A percentile compares a stretch with the other conserved stretches of the same genome.
Evolutionary conservation across 2,113 vertebrate genomes (phyloP).

Genomic region (Pangasianodon hypophthalmus): DNA sequence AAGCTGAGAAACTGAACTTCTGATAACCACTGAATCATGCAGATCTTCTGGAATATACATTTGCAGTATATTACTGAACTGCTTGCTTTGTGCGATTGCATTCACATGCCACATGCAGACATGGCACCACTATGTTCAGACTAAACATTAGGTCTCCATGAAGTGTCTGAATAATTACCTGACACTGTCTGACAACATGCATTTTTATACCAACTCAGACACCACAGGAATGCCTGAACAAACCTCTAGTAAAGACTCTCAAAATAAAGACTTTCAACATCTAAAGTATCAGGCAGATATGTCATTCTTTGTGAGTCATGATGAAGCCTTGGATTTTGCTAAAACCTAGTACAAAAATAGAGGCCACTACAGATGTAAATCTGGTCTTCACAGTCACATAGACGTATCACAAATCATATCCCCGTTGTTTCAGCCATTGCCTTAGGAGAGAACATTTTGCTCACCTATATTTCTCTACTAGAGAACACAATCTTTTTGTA

Average conservation of each 20-base stretch:
- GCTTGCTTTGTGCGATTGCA: neutral
- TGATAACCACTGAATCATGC: neutral
- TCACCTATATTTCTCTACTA: neutral
- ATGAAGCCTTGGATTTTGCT: too few species aligned
- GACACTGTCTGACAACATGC: neutral
- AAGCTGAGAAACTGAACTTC: neutral
- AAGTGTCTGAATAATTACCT: neutral
- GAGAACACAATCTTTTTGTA: neutral
- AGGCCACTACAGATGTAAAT: too few species aligned
- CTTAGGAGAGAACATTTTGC: neutral
- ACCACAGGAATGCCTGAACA: neutral
- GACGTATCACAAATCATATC: neutral
- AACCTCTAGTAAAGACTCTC: too few species aligned
- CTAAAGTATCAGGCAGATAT: too few species aligned
- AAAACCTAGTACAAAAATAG: too few species aligned
- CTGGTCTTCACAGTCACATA: neutral
- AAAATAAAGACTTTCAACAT: too few species aligned
- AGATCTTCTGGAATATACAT: neutral
- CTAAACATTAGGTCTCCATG: neutral
- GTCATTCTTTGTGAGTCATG: too few species aligned
- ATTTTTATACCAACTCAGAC: neutral
- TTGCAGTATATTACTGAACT: neutral
- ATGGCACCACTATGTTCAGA: neutral
- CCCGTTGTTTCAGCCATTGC: neutral
- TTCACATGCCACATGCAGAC: neutral